phyloP scores from a whole-genome alignment of 1,140 invertebrate genomes.

The Scaptodrosophila lebanonensis region DNA sequence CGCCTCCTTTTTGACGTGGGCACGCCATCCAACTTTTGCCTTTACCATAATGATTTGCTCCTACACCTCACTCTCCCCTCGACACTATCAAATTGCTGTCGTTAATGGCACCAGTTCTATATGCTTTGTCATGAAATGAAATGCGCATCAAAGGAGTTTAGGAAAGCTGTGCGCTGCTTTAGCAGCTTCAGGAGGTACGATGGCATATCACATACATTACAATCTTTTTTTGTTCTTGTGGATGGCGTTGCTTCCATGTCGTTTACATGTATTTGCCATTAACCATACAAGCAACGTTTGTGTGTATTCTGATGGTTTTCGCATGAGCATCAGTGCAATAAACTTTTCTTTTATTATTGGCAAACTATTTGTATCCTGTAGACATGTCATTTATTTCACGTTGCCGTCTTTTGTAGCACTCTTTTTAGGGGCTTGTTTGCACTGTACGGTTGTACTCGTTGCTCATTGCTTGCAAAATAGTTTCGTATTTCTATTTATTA shows the following conservation, averaged over 20 bases:
- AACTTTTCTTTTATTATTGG: constrained; percentile 25
- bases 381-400: neutral
- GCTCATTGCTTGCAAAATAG: constrained; percentile 27
- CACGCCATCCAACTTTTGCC: constrained; percentile 3
- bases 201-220: too few species aligned
- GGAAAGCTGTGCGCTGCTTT: constrained; percentile 19
- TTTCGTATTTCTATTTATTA: constrained; percentile 68
- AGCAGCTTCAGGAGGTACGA: too few species aligned
- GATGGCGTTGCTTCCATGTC: neutral
- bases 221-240: too few species aligned
- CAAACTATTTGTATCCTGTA: constrained; percentile 38
- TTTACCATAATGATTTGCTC: constrained; percentile 53
- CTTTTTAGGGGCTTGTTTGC: too few species aligned
- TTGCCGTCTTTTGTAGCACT: too few species aligned
- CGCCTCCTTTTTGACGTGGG: too few species aligned
- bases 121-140: constrained; percentile 24
- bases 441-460: constrained; percentile 2
- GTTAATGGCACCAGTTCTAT: too few species aligned
- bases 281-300: constrained; percentile 13
- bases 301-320: constrained; percentile 13
- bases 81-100: constrained; percentile 20
- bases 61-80: constrained; percentile 2
- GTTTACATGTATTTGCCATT: constrained; percentile 42
- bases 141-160: constrained; percentile 32
- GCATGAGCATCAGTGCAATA: constrained; percentile 23